Base-by-base conservation (phyloP, 1,140 invertebrate species). In the Brachionus koreanus region DNA sequence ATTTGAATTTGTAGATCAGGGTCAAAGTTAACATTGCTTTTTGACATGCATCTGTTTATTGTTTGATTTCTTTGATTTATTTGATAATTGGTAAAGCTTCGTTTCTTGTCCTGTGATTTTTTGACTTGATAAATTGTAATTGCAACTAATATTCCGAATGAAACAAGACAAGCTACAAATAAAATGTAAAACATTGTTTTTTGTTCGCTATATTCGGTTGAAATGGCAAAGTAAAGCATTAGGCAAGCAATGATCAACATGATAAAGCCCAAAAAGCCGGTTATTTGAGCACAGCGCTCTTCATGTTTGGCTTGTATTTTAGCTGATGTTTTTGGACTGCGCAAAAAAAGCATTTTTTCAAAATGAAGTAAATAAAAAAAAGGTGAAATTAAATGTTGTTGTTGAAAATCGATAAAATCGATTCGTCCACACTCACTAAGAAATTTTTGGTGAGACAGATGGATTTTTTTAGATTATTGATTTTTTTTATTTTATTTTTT, bases 181-280 rank as follows among this genome's bases (percentile, higher is more conserved):
- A 79, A 5, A 61, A 79, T 79, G 29, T 61, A 79, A 79, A 61
- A 79, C 19, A 61, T 52, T 33, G 76, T 79, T 61, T 79, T 79
- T 29, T 79, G 76, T 61, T 79, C 76, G 25, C 76, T 79, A 19
- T 39, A 79, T 79, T 79, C 46, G 13, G 46, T 39, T 0, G 76
- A 19, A 12, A 79, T 61, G 10, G 49, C 76, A 7, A 79, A 61
- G 19, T 79, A 79, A 16, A 79, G 49, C 49, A 79, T 61, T 37
- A 79, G n/a, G 23, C n/a, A 12, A n/a, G 49, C 39, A 5, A 79
- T 12, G 2, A 65, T 23, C 12, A 79, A 49, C 52, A 33, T 12
- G 2, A 79, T 9, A 42, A 79, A 61, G 12, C 46, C 76, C 19
- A 79, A 5, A 19, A 61, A 29, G 7, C 49, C 76, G 10, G 76